Evolutionary conservation across 1,140 invertebrate species (phyloP).

Genomic region (Steinernema feltiae): DNA sequence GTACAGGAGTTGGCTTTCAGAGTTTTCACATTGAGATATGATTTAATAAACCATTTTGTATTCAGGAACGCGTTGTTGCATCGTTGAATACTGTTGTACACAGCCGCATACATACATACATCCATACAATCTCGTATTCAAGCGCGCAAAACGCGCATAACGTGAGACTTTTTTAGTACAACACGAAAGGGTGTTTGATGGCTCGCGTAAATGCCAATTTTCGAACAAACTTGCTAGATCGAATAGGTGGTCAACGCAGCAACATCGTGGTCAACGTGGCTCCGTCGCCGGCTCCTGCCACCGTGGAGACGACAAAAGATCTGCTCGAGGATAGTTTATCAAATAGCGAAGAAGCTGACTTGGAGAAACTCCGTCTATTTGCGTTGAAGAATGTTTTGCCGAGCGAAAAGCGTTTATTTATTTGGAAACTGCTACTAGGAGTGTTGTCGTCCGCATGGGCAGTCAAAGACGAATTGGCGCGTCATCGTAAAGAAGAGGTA

Average conservation of each 20-base stretch:
- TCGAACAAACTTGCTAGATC: not conserved
- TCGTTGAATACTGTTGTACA: too few relatives aligned
- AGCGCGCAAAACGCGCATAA: too few relatives aligned
- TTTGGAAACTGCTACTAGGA: not conserved
- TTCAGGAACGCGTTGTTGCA: too few relatives aligned
- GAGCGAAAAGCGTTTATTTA: not conserved
- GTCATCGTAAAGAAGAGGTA: not conserved
- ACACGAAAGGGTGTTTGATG: not conserved
- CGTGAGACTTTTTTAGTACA: too few relatives aligned
- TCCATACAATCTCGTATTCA: too few relatives aligned
- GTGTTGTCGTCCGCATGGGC: not conserved
- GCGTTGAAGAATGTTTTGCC: not conserved
- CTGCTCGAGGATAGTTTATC: not conserved
- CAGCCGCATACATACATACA: too few relatives aligned
- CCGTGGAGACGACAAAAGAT: not conserved
- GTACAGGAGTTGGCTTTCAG: too few relatives aligned
- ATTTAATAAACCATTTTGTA: too few relatives aligned
- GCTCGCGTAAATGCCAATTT: not conserved
- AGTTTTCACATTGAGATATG: too few relatives aligned
- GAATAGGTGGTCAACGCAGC: not conserved
- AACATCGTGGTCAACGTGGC: not conserved
- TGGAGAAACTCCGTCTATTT: not conserved
- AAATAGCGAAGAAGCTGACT: not conserved
- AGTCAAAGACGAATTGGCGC: not conserved
- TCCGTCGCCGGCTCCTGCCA: not conserved